Conservation (phyloP, 2,888 invertebrate species). For the Apantesis nais region DNA sequence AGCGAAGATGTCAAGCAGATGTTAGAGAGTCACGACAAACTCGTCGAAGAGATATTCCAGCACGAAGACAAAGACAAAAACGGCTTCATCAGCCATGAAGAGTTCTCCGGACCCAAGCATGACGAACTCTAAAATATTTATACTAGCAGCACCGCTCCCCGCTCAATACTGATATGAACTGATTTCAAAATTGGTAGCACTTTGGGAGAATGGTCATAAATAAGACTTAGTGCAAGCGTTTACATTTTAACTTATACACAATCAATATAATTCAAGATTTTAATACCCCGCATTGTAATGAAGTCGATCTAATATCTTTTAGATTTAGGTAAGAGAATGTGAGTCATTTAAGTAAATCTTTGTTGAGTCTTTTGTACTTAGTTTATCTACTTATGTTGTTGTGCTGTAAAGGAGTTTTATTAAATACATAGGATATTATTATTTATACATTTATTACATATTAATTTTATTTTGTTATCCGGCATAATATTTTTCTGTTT, state of each 20-base stretch:
- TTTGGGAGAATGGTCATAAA: slow-evolving; percentile 30
- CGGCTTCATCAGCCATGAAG: slow-evolving; percentile 97
- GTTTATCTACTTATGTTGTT: slow-evolving; percentile 66
- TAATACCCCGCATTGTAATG: slow-evolving; percentile 28
- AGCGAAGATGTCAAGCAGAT: slow-evolving; percentile 93
- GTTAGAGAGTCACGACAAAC: slow-evolving; percentile 95
- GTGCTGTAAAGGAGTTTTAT: slow-evolving; percentile 62
- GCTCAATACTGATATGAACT: slow-evolving; percentile 21
- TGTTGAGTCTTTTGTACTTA: slow-evolving; percentile 75
- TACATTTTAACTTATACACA: slow-evolving; percentile 26
- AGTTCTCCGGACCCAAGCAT: slow-evolving; percentile 98
- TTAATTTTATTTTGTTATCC: slow-evolving; percentile 25
- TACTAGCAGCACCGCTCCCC: slow-evolving; percentile 30
- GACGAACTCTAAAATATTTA: slow-evolving; percentile 92
- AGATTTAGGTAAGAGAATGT: slow-evolving; percentile 40
- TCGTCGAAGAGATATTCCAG: slow-evolving; percentile 98
- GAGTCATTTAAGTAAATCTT: slow-evolving; percentile 52
- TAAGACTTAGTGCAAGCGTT: slow-evolving; percentile 28
- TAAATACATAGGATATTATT: slow-evolving; percentile 50
- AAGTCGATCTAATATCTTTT: slow-evolving; percentile 33
- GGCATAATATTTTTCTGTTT: slow-evolving; percentile 33
- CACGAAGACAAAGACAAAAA: slow-evolving; percentile 99
- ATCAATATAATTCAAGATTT: slow-evolving; percentile 24
- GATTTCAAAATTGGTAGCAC: slow-evolving; percentile 24
- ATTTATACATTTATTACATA: slow-evolving; percentile 31